Evolutionary conservation across 2,888 invertebrate genomes (phyloP).

Genomic region (Terebella lapidaria): DNA sequence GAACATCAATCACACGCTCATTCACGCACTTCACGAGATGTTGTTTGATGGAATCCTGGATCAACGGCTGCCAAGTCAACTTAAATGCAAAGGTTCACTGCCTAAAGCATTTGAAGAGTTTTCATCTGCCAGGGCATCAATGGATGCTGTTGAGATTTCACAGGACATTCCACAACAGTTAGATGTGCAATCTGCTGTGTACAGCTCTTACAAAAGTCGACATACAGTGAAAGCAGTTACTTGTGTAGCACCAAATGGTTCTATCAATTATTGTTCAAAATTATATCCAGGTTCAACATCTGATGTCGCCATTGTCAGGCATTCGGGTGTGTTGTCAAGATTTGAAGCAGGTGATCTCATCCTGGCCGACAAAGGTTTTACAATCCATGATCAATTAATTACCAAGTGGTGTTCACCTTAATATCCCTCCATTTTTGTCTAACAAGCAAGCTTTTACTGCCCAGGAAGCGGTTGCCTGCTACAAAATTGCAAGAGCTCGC

Average conservation of each 20-base stretch:
- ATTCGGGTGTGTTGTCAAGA: neutral
- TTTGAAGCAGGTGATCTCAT: conserved; percentile 6
- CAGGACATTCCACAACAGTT: neutral
- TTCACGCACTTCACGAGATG: neutral
- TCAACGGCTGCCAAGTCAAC: neutral
- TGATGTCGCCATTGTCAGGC: conserved; percentile 4
- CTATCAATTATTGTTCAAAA: neutral
- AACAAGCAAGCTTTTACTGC: neutral
- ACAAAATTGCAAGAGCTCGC: conserved; percentile 7
- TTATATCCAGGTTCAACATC: neutral
- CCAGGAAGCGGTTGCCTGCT: neutral
- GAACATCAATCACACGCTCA: neutral
- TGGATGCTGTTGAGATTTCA: neutral
- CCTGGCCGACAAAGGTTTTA: too few relatives aligned
- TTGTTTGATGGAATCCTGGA: neutral
- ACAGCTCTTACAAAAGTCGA: neutral
- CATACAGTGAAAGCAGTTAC: neutral
- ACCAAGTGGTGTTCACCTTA: neutral
- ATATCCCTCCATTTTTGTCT: conserved; percentile 1
- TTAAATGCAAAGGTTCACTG: neutral
- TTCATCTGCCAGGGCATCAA: neutral
- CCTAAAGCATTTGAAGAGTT: neutral
- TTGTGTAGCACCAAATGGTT: neutral
- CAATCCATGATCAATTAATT: too few relatives aligned
- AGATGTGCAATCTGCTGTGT: neutral